These are phyloP conservation scores for Apomyelois bistriatella DNA, from an alignment of 2,888 invertebrate species.

Conservation along the genomic window DNA sequence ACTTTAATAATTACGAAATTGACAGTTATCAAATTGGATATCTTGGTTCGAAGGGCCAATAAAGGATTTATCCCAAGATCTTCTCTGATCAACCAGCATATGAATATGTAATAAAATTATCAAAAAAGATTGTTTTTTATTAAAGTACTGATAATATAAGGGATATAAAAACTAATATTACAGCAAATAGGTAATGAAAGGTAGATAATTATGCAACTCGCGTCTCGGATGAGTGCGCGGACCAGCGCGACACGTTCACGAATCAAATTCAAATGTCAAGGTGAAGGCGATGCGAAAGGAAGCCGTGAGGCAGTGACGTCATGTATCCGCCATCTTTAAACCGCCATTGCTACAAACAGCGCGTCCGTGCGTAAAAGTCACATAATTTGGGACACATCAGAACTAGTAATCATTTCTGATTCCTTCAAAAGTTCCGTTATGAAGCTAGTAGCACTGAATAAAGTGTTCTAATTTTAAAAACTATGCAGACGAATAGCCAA, in stretches of 20 bases:
- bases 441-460: too few species aligned
- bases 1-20: too few species aligned
- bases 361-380: conserved; percentile 22
- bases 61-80: too few species aligned
- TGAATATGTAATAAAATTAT: too few species aligned
- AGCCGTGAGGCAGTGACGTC: conserved; percentile 72
- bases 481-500: conserved; percentile 37
- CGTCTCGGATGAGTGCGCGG: conserved; percentile 50
- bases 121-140: too few species aligned
- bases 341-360: conserved; percentile 38
- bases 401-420: too few species aligned
- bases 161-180: not conserved
- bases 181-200: not conserved
- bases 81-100: too few species aligned
- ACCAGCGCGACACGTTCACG: conserved; percentile 55
- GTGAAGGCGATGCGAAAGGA: conserved; percentile 72
- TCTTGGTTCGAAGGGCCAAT: too few species aligned
- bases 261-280: conserved; percentile 75
- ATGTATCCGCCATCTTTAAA: conserved; percentile 56
- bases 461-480: too few species aligned
- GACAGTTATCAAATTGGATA: too few species aligned
- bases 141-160: not conserved
- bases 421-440: too few species aligned
- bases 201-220: conserved; percentile 42
- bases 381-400: too few species aligned